Evolutionary conservation across 2,888 invertebrate genomes (phyloP).

Genomic region (Tetragnatha montana): DNA sequence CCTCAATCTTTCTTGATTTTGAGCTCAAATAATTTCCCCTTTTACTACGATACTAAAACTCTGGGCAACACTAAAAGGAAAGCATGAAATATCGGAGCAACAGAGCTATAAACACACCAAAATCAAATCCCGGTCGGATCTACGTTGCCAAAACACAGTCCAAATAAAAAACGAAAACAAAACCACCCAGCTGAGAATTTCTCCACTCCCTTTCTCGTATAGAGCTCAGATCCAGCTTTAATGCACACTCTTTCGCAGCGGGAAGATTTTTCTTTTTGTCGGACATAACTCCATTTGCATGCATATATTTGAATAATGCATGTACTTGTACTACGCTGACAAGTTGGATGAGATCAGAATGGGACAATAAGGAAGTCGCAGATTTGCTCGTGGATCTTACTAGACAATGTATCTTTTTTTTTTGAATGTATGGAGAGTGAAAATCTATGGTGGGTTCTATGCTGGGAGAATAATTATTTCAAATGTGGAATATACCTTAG

Average conservation of each 20-base stretch:
- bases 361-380: not conserved
- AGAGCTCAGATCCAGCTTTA: not conserved
- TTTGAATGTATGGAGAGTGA: not conserved
- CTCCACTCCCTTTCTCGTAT: not conserved
- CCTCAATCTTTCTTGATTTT: too few relatives aligned
- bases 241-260: not conserved
- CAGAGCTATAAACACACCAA: not conserved
- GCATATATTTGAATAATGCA: conserved; percentile 17
- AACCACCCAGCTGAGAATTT: not conserved
- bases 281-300: conserved; percentile 20
- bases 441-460: too few relatives aligned
- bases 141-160: not conserved
- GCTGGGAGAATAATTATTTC: too few relatives aligned
- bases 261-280: not conserved
- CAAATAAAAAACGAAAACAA: not conserved
- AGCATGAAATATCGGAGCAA: too few relatives aligned
- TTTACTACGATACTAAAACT: too few relatives aligned
- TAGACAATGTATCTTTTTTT: not conserved
- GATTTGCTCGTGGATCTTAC: not conserved
- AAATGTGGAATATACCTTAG: too few relatives aligned
- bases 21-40: too few relatives aligned
- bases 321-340: conserved; percentile 16
- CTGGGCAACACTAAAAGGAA: too few relatives aligned
- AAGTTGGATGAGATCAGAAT: conserved; percentile 25
- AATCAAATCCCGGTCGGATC: not conserved